Conservation (phyloP, 2,888 invertebrate genomes). For the Anticlea derivata region DNA sequence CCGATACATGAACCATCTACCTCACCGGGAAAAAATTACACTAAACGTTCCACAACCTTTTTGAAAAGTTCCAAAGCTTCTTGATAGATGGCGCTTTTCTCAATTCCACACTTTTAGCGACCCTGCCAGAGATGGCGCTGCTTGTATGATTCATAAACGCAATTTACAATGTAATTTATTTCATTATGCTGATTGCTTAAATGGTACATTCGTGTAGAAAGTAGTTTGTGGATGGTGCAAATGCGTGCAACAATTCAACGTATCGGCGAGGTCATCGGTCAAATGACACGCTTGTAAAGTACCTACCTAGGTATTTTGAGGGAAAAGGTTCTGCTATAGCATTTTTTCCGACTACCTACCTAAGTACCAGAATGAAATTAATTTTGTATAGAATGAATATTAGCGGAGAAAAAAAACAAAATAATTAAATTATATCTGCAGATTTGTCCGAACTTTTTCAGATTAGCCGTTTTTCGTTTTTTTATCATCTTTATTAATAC, state of each 20-base stretch:
- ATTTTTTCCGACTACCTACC: no score
- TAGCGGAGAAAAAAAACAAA: no score
- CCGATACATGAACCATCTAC: background rate
- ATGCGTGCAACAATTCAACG: constrained; percentile 30
- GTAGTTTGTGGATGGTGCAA: constrained; percentile 17
- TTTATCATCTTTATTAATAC: no score
- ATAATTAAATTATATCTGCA: no score
- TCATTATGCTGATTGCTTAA: constrained; percentile 23
- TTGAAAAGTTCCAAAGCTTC: background rate
- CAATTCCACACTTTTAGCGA: background rate
- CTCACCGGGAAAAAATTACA: background rate
- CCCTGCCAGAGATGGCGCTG: constrained; percentile 27
- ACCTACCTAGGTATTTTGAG: no score
- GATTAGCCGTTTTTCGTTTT: no score
- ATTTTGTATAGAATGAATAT: no score
- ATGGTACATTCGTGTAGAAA: constrained; percentile 25
- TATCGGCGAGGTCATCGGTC: constrained; percentile 32
- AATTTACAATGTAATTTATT: constrained; percentile 6
- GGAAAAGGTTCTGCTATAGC: no score
- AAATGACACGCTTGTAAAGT: constrained; percentile 22
- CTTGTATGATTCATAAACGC: background rate
- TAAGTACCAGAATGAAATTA: no score
- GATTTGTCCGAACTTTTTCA: no score
- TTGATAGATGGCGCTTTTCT: constrained; percentile 23
- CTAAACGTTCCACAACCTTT: background rate